Evolutionary conservation across 1,140 invertebrate species (phyloP), one percentile per base, ranked within the genome.

Genomic region (Meloidogyne chitwoodi): DNA sequence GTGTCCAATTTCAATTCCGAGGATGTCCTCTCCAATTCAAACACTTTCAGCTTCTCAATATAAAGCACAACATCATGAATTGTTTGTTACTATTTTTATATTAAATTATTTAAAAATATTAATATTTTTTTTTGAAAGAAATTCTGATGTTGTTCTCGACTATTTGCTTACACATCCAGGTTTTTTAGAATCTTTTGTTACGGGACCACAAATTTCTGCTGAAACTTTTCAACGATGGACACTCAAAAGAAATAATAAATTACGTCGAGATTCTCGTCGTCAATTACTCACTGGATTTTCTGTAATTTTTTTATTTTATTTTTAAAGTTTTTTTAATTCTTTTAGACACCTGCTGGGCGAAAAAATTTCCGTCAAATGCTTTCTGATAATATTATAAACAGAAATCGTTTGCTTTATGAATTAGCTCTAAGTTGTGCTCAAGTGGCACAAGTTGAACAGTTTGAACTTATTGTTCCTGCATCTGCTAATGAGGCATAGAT

Each of bases 181-280:
- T 5, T 74, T 85, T 56, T 31, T 85, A n/a, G 81, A 85, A 72
- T 62, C 64, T 22, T 81, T 78, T 61, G 79, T 85, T 2, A 80
- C 72, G 22, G 76, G 79, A 27, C 64, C 77, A 19, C 77, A 79
- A 29, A 76, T 84, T 62, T 80, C 78, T 10, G 24, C 62, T 22
- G 83, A 85, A 66, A 84, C 81, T 10, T 84, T 85, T 69, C 79
- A 83, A 68, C 64, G 79, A 76, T 84, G 83, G 83, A 44, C 80
- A 11, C 34, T 79, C 6, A 81, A 76, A 44, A 56, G 80, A 34
- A 78, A 78, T 24, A 80, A 74, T 67, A 77, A 79, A 67, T 72
- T 80, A 34, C 38, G 71, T 26, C 38, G 68, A 73, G 79, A 80
- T 44, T 77, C 70, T n/a, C 78, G 79, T 14, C 79, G 79, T 10